These are phyloP conservation scores for Tetropium fuscum DNA, from an alignment of 2,888 invertebrate genomes.

Conservation along the genomic window DNA sequence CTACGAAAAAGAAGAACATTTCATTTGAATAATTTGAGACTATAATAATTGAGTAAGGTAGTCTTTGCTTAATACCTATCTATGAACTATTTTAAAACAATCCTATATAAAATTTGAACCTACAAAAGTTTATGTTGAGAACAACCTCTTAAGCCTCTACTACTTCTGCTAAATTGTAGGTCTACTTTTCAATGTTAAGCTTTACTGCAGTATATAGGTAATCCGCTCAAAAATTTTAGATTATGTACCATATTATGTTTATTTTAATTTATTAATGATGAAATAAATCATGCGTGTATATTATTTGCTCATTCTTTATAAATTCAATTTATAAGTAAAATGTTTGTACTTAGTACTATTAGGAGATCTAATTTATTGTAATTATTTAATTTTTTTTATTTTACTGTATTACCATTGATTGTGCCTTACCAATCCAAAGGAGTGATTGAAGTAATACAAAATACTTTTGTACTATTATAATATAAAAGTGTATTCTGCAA, in stretches of 20 bases:
- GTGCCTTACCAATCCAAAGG: constrained; percentile 55
- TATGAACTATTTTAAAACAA: too few species aligned
- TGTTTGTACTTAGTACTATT: constrained; percentile 41
- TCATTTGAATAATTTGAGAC: too few species aligned
- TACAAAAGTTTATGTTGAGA: too few species aligned
- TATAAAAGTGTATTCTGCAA: constrained; percentile 37
- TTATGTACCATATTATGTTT: neutral
- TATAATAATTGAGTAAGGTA: too few species aligned
- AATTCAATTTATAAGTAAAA: constrained; percentile 19
- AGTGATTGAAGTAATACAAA: constrained; percentile 51
- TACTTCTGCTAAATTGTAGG: too few species aligned
- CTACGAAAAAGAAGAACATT: too few species aligned
- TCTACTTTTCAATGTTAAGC: too few species aligned
- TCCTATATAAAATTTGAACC: too few species aligned
- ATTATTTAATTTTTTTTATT: constrained; percentile 34
- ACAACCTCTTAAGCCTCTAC: too few species aligned
- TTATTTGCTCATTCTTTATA: constrained; percentile 32
- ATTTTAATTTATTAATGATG: constrained; percentile 14
- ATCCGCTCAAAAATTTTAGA: neutral
- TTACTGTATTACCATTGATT: constrained; percentile 53
- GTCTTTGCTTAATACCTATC: too few species aligned
- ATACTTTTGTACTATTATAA: constrained; percentile 54
- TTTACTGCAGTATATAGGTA: neutral
- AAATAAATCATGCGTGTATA: constrained; percentile 20
- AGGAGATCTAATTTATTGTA: constrained; percentile 40